Base-by-base conservation (phyloP, 1,140 invertebrate genomes). In the Dinothrombium tinctorium region DNA sequence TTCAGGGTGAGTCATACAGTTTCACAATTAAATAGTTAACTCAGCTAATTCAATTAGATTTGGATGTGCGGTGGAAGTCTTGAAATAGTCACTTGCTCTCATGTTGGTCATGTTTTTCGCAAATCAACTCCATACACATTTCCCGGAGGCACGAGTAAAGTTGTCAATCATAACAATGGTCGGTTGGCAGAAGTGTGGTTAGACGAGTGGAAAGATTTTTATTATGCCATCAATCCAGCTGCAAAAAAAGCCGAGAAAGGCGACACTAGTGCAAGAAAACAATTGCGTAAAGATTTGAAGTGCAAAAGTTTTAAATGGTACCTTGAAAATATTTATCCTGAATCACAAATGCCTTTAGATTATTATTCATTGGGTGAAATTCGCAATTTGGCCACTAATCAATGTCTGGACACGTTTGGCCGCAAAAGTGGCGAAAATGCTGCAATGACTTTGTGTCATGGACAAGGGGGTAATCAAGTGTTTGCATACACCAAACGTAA, bases 41-140 rank as follows among this genome's bases (percentile, higher is more conserved):
- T 22, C 20, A n/a, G 20, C 23, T 15, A n/a, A n/a, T n/a, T n/a
- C n/a, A n/a, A n/a, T 56, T 67, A 89, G 82, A 78, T 89, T 56
- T 92, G 84, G 86, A 87, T 87, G 82, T 94, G 86, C 68, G 86
- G 86, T 52, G 83, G 83, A 49, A 69, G 68, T 43, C 65, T 89
- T 63, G 80, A 86, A 66, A 87, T 89, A 51, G 69, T 73, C 49
- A 80, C 82, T 50, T 86, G 82, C 60, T 83, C 79, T 49, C 77
- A 82, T 62, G 83, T 89, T 50, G 80, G 83, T 50, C 86, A 92
- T 66, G 86, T 96, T 50, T 96, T 96, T 69, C 73, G 90, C 56
- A 96, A 96, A 68, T 87, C 89, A 51, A 95, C 86, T 51, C 92
- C 92, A 31, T 98, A 99, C 62, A 86, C 84, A 50, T 98, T 98